Evolutionary conservation across 2,888 invertebrate species (phyloP), one percentile per base, ranked within the genome.

Genomic region (Chouioia cunea): DNA sequence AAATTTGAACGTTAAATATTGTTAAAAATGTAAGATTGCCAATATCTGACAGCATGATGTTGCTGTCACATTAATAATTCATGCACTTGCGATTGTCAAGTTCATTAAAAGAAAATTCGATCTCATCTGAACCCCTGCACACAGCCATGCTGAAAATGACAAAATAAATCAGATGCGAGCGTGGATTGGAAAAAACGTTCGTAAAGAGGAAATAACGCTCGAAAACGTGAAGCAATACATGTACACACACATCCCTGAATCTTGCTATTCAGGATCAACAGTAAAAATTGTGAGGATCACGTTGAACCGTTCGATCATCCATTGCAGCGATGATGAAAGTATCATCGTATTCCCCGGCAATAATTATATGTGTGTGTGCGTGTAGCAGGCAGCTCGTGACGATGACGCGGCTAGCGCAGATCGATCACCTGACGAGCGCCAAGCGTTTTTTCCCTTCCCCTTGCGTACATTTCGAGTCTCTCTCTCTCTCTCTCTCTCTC

Each of bases 381-480:
- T 57, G 18, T 10, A 10, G 6, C 4, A 6, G 56, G 23, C 62
- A 62, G 70, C 65, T 56, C 63, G 36, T 36, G 65, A 57, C 27
- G 65, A 71, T 66, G 70, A 65, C 66, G 57, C 43, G 50, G 65
- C 62, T 27, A 27, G 36, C 23, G 6, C 22, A 65, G 71, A 71
- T 71, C 66, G 70, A 71, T 71, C 71, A 71, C 71, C 71, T 66
- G 71, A 71, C 66, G 59, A 47, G 36, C 20, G 36, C 16, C 36
- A 10, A 36, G 36, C 36, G 36, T 36, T 36, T 36, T 36, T 36
- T 16, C 50, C 14, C 52, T 65, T 23, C n/a, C 14, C 46, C 27
- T 1, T 10, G 36, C 6, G 36, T 10, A 12, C 12, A 10, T 10
- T 10, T 10, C 6, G 4, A 36, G 36, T 46, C 46, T 47, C 16